A percentile compares a stretch with the other conserved stretches of the same genome.
phyloP scores from a whole-genome alignment of 2,888 invertebrate species.

The Noctuana brunneofusca region DNA sequence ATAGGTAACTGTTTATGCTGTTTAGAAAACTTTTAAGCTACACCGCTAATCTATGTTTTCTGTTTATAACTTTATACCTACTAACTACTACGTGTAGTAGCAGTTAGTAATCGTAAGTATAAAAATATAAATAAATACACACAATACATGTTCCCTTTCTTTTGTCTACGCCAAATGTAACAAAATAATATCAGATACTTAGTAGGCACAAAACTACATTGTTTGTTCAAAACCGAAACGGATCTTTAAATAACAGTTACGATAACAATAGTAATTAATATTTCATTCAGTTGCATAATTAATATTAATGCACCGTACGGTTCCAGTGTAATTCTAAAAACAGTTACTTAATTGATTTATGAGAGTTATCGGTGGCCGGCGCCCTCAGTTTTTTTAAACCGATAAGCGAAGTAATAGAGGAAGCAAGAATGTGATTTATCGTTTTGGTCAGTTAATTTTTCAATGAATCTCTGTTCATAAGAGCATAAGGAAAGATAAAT shows the following conservation, averaged over 20 bases:
- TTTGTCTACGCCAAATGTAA: too few species aligned
- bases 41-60: too few species aligned
- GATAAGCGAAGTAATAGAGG: constrained; percentile 71
- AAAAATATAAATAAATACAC: too few species aligned
- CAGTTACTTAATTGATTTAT: constrained; percentile 59
- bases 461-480: constrained; percentile 52
- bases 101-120: too few species aligned
- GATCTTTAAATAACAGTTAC: constrained; percentile 32
- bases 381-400: constrained; percentile 57
- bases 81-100: too few species aligned
- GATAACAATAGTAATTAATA: constrained; percentile 34
- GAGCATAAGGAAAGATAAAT: constrained; percentile 39
- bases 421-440: constrained; percentile 56
- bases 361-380: constrained; percentile 60
- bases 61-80: too few species aligned
- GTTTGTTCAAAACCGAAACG: constrained; percentile 24
- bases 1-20: too few species aligned
- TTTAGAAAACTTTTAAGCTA: too few species aligned
- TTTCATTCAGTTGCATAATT: constrained; percentile 35
- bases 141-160: too few species aligned
- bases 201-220: background rate
- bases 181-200: background rate
- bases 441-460: constrained; percentile 52
- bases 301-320: constrained; percentile 30
- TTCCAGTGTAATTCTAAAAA: constrained; percentile 40